Conservation (phyloP, 2,888 invertebrate genomes). For the Eilema sororculum region DNA sequence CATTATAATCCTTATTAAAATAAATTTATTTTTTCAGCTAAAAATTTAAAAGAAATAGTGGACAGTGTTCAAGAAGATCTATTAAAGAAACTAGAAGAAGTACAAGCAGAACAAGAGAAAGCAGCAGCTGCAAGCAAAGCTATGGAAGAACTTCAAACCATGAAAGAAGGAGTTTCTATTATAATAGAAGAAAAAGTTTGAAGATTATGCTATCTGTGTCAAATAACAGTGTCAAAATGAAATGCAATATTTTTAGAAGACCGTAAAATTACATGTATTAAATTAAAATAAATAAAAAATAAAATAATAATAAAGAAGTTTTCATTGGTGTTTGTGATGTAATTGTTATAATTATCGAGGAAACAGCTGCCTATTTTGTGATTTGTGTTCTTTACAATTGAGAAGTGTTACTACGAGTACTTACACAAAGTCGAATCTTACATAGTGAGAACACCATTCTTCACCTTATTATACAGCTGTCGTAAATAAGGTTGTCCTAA, state of each 20-base stretch:
- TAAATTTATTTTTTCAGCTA: conserved; percentile 64
- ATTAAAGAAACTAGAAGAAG: conserved; percentile 76
- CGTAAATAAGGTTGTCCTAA: background rate
- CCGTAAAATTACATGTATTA: conserved; percentile 35
- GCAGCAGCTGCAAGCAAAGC: conserved; percentile 36
- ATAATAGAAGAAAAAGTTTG: conserved; percentile 36
- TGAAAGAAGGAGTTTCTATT: conserved; percentile 27
- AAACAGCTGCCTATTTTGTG: background rate
- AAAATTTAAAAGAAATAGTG: conserved; percentile 81
- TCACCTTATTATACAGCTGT: background rate
- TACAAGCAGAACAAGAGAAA: conserved; percentile 69
- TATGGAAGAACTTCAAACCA: conserved; percentile 27
- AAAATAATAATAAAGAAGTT: conserved; percentile 5
- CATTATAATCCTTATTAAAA: no score
- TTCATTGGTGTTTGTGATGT: background rate
- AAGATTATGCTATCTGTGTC: conserved; percentile 37
- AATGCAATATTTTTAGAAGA: conserved; percentile 34
- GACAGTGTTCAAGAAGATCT: conserved; percentile 82
- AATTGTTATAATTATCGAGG: background rate
- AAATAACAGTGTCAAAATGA: conserved; percentile 48
- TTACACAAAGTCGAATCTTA: background rate
- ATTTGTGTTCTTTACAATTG: background rate
- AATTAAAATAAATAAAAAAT: conserved; percentile 15
- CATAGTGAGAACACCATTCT: background rate
- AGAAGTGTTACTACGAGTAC: background rate